Base-by-base conservation (phyloP, 2,888 invertebrate genomes). In the Operophtera brumata region DNA sequence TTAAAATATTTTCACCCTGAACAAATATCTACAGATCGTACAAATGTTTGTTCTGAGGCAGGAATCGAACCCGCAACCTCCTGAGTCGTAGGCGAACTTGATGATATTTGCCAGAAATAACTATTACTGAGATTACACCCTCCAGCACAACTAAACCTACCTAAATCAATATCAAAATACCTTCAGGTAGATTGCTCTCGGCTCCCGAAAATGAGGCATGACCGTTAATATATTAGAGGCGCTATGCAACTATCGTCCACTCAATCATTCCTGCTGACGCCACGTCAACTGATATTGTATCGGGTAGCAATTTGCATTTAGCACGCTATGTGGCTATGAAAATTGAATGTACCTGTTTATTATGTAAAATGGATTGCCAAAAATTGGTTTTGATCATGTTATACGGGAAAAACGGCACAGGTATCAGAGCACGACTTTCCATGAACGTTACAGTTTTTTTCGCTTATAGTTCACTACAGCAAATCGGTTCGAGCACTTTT, bases 201-300 rank as follows among this genome's bases (percentile, higher is more conserved):
- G 11, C 25, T 46, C 20, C 47, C 46, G 42, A 54, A 51, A 61
- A 59, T 59, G 48, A 56, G 46, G 50, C 44, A 60, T 80, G 80
- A 77, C 77, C 77, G 76, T 76, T 80, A 81, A 85, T 84, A 82
- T 82, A 86, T 82, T 73, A 61, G 61, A 57, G 67, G 77, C 70
- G 68, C 69, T 70, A 70, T 73, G 76, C 75, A 78, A 78, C 78
- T 78, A 82, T 80, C 76, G 71, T 66, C 66, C 71, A 78, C 77
- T 84, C 78, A 77, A 83, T 86, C 82, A 84, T 81, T 65, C 49
- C 50, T 49, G 71, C 77, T 72, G 74, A 76, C 73, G 75, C 73
- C 70, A 75, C 75, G 72, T 76, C 77, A 76, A 77, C 77, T 76
- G 75, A 78, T 80, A 77, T 75, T 73, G 70, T 77, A 68, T 64